These are phyloP conservation scores for Volucella bombylans DNA, from an alignment of 2,888 invertebrate genomes.

Conservation along the genomic window DNA sequence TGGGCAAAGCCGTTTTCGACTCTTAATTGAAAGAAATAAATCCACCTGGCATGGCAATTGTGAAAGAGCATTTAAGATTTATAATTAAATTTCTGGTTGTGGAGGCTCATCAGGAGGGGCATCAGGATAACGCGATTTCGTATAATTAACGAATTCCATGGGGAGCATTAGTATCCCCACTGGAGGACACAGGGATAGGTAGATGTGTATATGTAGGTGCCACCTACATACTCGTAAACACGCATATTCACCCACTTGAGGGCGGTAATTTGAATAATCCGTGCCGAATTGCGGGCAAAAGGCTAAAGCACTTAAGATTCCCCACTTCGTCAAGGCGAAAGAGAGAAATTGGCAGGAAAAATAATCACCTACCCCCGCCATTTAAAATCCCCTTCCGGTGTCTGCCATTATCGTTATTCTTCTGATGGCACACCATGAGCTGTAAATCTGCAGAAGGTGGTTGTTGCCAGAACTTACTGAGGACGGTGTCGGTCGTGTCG, in stretches of 20 bases:
- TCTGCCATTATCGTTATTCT: conserved; percentile 37
- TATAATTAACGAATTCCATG: conserved; percentile 52
- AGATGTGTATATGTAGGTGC: not conserved
- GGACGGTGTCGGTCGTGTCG: not conserved
- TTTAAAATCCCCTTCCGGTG: not conserved
- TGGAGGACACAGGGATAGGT: not conserved
- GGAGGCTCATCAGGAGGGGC: not conserved
- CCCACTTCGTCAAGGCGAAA: conserved; percentile 11
- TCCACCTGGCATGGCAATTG: conserved; percentile 40
- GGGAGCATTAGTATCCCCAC: conserved; percentile 23
- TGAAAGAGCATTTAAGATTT: conserved; percentile 45
- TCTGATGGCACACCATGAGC: conserved; percentile 4
- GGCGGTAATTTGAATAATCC: conserved; percentile 67
- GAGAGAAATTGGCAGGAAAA: conserved; percentile 8
- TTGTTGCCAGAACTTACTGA: conserved; percentile 4
- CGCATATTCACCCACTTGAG: conserved; percentile 13
- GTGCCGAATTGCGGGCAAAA: conserved; percentile 65
- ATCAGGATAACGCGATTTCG: conserved; percentile 39
- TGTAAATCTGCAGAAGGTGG: conserved; percentile 21
- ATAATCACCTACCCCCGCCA: not conserved
- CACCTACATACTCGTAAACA: not conserved
- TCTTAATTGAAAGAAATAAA: conserved; percentile 62
- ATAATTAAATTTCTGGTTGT: conserved; percentile 43
- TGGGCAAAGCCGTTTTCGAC: not conserved
- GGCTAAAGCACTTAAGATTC: conserved; percentile 60